Percentiles rank a stretch among this genome's conserved stretches.
Evolutionary conservation across 2,113 vertebrate genomes (phyloP).

Genomic region (Pygathrix nemaeus): DNA sequence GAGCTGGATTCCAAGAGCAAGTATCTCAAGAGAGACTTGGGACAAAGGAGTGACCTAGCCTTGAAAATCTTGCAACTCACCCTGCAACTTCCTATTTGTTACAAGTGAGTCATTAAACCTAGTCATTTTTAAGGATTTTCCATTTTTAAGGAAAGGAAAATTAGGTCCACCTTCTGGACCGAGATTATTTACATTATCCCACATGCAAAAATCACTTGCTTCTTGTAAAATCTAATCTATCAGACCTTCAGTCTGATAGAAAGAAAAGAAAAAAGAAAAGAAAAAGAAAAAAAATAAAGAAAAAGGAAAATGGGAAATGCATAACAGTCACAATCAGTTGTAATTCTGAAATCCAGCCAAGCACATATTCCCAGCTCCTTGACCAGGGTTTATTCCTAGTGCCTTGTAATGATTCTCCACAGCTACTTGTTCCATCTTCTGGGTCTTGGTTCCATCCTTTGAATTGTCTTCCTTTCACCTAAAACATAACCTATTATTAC

Average conservation of each 20-base stretch:
- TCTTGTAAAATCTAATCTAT: not conserved
- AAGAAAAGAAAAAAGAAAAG: not conserved
- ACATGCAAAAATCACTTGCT: not conserved
- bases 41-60: not conserved
- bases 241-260: not conserved
- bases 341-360: constrained; percentile 1
- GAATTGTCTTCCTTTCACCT: not conserved
- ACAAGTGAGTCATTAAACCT: not conserved
- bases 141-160: not conserved
- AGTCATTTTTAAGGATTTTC: not conserved
- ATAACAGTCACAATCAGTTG: not conserved
- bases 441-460: not conserved
- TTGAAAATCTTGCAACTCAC: not conserved
- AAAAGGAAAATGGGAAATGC: not conserved
- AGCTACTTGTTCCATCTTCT: not conserved
- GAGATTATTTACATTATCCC: not conserved
- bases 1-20: not conserved
- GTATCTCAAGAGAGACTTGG: not conserved
- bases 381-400: not conserved
- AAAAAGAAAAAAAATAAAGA: not conserved
- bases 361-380: not conserved
- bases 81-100: not conserved
- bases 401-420: not conserved
- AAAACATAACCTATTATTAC: not conserved
- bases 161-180: not conserved